Base-by-base conservation (phyloP, 2,888 invertebrate genomes). In the Scaeva pyrastri region DNA sequence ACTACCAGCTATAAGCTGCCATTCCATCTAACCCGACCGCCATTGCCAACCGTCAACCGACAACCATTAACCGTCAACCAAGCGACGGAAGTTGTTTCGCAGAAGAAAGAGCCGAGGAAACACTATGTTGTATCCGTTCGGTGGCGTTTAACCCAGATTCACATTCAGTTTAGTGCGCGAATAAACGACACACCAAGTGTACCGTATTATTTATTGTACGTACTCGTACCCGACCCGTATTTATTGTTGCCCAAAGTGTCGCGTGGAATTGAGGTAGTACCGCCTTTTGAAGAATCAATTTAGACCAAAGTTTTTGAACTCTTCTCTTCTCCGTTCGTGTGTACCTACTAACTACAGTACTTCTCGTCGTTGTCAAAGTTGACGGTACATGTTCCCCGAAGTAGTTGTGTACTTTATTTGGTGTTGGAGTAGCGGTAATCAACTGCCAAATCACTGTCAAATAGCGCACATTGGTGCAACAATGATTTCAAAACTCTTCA, bases 351-450 rank as follows among this genome's bases (percentile, higher is more conserved):
- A n/a, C n/a, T n/a, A n/a, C n/a, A n/a, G n/a, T n/a, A n/a, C n/a
- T 31, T 31, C 5, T 8, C 31, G 31, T 31, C 31, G 8, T 7
- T 7, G 31, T 62, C 5, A 36, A 26, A 12, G 1, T 11, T 43
- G 5, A 7, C 7, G 8, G 36, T 45, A 21, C 23, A 80, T 80
- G 85, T 68, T 85, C 36, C 55, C 76, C 41, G 58, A 81, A 70
- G 43, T 73, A 56, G 45, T 70, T 23, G 73, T 76, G 60, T 48
- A 73, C 77, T 82, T 70, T 70, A 16, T 81, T 62, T 77, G 81
- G 76, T 82, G 82, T 74, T 77, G 68, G 76, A 45, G 64, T 86
- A 86, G 81, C 81, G 85, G 85, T 68, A 86, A 77, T 70, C 72
- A 62, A 70, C 76, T 62, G 70, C 81, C 85, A 85, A 85, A 85